Base-by-base conservation (phyloP, 37 sponge, comb jelly and placozoan genomes). In the Corticium candelabrum region DNA sequence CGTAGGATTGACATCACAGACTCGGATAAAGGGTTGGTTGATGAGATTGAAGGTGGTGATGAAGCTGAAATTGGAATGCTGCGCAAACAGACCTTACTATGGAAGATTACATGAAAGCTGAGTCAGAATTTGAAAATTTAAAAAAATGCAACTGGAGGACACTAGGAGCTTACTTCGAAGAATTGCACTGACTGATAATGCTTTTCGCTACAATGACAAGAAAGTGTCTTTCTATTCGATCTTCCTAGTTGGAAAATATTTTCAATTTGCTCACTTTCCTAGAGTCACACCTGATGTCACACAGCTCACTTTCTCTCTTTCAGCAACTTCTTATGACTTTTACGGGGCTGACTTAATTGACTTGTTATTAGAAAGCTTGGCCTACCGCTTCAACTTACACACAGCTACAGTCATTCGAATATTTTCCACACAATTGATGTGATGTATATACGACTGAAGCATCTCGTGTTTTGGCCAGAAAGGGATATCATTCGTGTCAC, bases 331-430 rank as follows among this genome's bases (percentile, higher is more conserved):
- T 85, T 2, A 74, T 85, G 39, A 80, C 72, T 4, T 68, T 85
- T 1, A 85, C 80, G 85, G 40, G 76, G 41, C 77, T 84, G 80
- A 3, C 68, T 85, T 38, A 57, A 69, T 4, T 40, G 68, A 37
- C 21, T 68, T 2, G 67, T 36, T 5, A n/a, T 29, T 70, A 32
- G 62, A 50, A 50, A 21, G 21, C 36, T 32, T 70, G 5, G 33
- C 29, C 5, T 29, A 35, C 31, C 73, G 73, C 5, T 70, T 70
- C 21, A 32, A 11, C 11, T 4, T 70, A 32, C 5, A 4, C 73
- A 4, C 4, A 15, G 21, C 31, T 34, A 70, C 73, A 4, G 36
- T 70, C 29, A 11, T 27, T 50, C 62, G 62, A 50, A 50, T 50
- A 50, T 21, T 50, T 21, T 70, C 29, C 4, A 70, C 5, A 29